These are phyloP conservation scores for Lepidocolaptes lacrymiger DNA, from an alignment of 2,797 vertebrate genomes.

Conservation along the genomic window DNA sequence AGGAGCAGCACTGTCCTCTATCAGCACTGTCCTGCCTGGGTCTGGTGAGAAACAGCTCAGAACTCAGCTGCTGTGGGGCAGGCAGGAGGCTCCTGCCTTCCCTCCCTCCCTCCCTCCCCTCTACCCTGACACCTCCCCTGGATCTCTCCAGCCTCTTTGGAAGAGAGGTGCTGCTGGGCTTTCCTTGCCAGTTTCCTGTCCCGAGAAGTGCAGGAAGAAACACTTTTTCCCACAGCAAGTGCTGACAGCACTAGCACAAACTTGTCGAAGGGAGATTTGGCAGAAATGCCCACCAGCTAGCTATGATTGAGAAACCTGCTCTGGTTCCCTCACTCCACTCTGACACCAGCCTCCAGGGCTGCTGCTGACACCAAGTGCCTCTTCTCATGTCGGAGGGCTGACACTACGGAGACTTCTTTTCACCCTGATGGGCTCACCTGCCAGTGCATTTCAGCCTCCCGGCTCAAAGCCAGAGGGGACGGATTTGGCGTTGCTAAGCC, in stretches of 20 bases:
- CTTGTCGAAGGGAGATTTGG: conserved; percentile 32
- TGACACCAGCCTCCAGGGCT: background rate
- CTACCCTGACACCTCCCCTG: background rate
- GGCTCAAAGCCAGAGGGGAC: background rate
- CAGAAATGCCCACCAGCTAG: conserved; percentile 6
- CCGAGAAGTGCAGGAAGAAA: background rate
- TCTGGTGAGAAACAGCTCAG: background rate
- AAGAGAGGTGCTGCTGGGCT: background rate
- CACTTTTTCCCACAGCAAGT: conserved; percentile 30
- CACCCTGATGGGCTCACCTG: background rate
- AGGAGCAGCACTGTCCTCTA: background rate
- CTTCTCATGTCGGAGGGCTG: background rate
- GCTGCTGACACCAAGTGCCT: background rate
- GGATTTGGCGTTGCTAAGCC: background rate
- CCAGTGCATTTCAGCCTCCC: background rate
- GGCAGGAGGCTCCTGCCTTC: background rate
- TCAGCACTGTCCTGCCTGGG: background rate
- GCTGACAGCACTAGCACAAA: conserved; percentile 2
- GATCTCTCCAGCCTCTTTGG: background rate
- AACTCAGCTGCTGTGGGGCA: background rate
- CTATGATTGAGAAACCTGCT: background rate
- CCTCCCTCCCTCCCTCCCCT: background rate
- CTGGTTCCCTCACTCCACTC: rapidly evolving
- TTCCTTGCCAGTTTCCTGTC: background rate
- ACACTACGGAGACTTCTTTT: background rate